A percentile compares a stretch with the other conserved stretches of the same genome.
These are phyloP conservation scores for Glaucidium brasilianum DNA, from an alignment of 2,113 vertebrate species.

Conservation along the genomic window DNA sequence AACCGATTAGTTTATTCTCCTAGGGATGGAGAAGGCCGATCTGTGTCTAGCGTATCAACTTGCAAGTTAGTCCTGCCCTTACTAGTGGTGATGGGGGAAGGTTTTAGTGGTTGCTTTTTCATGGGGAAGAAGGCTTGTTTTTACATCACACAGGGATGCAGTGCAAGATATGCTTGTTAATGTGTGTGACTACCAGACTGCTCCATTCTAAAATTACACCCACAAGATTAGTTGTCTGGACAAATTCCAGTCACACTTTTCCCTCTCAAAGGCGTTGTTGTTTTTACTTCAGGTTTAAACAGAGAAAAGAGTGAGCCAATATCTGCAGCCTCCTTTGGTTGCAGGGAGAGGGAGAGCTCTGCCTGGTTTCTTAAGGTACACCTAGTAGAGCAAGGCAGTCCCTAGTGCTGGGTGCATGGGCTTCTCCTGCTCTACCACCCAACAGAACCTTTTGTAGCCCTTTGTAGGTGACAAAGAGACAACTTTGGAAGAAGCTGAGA, in stretches of 20 bases:
- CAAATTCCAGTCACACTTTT: background rate
- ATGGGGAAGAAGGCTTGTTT: background rate
- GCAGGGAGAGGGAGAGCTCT: background rate
- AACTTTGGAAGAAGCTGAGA: background rate
- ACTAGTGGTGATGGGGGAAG: background rate
- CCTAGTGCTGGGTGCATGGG: background rate
- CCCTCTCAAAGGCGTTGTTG: background rate
- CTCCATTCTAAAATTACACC: background rate
- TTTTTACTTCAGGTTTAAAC: slow-evolving; percentile 30
- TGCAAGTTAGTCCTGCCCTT: background rate
- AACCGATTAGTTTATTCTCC: background rate
- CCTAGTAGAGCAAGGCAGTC: background rate
- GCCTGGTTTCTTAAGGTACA: slow-evolving; percentile 21
- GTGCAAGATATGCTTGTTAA: background rate
- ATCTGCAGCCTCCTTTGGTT: background rate
- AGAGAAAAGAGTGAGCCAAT: background rate
- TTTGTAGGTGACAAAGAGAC: slow-evolving; percentile 12
- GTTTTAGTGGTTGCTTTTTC: background rate
- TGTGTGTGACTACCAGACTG: background rate
- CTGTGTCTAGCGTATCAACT: background rate
- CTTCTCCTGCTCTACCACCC: background rate
- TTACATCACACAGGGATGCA: background rate
- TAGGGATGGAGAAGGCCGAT: background rate
- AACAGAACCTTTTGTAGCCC: slow-evolving; percentile 54
- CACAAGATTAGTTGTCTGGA: background rate